Evolutionary conservation across 2,113 vertebrate genomes (phyloP).

Genomic region (Vimba vimba): DNA sequence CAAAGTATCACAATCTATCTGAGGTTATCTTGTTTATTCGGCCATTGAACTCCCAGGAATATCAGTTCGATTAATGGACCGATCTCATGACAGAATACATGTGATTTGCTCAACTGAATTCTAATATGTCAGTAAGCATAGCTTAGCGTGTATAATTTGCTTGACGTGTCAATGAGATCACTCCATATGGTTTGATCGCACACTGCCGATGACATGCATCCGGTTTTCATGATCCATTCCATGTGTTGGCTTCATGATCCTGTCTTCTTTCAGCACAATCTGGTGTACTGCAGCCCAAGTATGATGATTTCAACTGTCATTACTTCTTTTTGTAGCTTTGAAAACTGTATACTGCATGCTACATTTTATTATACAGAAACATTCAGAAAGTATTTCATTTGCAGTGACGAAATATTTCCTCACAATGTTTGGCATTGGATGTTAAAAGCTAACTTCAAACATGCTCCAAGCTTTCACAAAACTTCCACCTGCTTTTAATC

Average conservation of each 20-base stretch:
- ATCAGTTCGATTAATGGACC: conserved; percentile 16
- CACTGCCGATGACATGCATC: background rate
- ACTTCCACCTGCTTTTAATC: conserved; percentile 51
- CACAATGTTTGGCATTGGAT: conserved; percentile 58
- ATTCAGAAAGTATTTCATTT: conserved; percentile 55
- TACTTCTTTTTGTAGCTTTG: background rate
- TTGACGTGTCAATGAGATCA: background rate
- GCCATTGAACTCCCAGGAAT: background rate
- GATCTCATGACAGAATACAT: background rate
- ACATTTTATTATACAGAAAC: conserved; percentile 63
- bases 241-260: background rate
- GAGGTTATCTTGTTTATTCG: background rate
- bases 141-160: background rate
- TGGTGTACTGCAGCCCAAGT: background rate
- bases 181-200: background rate
- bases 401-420: background rate
- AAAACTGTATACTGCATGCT: conserved; percentile 54
- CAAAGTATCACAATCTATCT: conserved; percentile 33
- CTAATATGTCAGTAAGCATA: background rate
- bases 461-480: background rate
- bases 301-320: conserved; percentile 15
- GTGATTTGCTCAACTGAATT: background rate
- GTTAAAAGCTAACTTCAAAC: conserved; percentile 32
- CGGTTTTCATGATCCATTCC: conserved; percentile 9
- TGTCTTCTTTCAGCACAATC: background rate